Conservation (phyloP, 1,140 invertebrate genomes). For the Ceratoteleas bidentatus region DNA sequence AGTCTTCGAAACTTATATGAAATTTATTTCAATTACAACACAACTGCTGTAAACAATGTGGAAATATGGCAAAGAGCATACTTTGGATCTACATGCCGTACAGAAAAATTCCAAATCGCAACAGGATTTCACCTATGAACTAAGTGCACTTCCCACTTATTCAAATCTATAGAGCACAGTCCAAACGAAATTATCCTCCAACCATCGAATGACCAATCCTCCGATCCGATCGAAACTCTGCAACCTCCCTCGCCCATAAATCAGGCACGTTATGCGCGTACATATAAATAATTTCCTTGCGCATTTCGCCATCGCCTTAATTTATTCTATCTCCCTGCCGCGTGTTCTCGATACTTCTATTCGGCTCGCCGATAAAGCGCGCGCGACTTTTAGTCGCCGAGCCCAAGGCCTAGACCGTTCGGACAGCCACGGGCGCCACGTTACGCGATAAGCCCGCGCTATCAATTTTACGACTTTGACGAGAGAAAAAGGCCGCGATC, state of each 20-base stretch:
- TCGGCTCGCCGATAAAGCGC: conserved; percentile 47
- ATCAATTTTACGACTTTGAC: conserved; percentile 55
- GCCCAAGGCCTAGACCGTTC: conserved; percentile 40
- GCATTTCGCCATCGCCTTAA: conserved; percentile 40
- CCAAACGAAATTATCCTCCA: too few species aligned
- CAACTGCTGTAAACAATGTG: too few species aligned
- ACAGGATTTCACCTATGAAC: too few species aligned
- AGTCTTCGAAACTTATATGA: too few species aligned
- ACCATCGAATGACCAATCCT: too few species aligned
- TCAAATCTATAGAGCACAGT: too few species aligned
- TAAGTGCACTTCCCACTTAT: too few species aligned
- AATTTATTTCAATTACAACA: too few species aligned
- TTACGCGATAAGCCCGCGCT: conserved; percentile 43
- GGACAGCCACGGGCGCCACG: conserved; percentile 51
- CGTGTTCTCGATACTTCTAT: conserved; percentile 43
- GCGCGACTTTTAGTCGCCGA: conserved; percentile 39
- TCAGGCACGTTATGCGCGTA: conserved; percentile 35
- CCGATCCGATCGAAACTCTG: too few species aligned
- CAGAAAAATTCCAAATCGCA: too few species aligned
- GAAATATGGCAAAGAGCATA: too few species aligned
- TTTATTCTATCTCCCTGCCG: conserved; percentile 48
- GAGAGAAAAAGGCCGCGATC: conserved; percentile 46
- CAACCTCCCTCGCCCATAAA: conserved; percentile 17
- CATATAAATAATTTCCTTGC: conserved; percentile 45
- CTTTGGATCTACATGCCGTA: too few species aligned